These are phyloP conservation scores for Nesoenas mayeri DNA, from an alignment of 2,113 vertebrate genomes.

Conservation along the genomic window DNA sequence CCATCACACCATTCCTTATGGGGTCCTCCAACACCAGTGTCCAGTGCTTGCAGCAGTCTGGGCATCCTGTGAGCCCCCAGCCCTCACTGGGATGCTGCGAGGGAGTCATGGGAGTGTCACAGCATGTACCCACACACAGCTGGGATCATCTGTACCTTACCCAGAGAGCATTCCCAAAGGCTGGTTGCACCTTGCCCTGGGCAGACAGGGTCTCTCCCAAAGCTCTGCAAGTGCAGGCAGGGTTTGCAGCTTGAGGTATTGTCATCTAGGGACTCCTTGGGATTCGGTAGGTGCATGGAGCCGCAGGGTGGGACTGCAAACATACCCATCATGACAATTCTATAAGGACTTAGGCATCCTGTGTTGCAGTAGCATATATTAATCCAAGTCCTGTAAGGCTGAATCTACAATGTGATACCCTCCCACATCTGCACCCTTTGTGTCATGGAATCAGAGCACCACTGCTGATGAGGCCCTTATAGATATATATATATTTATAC, in stretches of 20 bases:
- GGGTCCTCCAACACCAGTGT: fast-evolving
- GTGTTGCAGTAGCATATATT: fast-evolving
- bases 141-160: fast-evolving
- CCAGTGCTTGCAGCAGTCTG: not conserved
- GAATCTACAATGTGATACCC: not conserved
- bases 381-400: not conserved
- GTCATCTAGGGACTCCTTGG: not conserved
- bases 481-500: too few species aligned
- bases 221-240: not conserved
- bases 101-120: not conserved
- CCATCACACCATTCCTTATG: not conserved
- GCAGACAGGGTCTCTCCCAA: not conserved
- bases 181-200: not conserved
- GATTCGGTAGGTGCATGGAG: not conserved
- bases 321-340: fast-evolving
- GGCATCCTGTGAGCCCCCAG: fast-evolving
- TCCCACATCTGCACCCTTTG: not conserved
- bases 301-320: not conserved
- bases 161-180: not conserved
- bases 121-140: too few species aligned
- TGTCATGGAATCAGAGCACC: not conserved
- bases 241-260: not conserved
- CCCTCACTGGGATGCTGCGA: fast-evolving
- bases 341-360: not conserved
- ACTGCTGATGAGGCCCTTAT: not conserved